These are phyloP conservation scores for Drosophila hamatofila DNA, from an alignment of 2,888 invertebrate species.

Conservation along the genomic window DNA sequence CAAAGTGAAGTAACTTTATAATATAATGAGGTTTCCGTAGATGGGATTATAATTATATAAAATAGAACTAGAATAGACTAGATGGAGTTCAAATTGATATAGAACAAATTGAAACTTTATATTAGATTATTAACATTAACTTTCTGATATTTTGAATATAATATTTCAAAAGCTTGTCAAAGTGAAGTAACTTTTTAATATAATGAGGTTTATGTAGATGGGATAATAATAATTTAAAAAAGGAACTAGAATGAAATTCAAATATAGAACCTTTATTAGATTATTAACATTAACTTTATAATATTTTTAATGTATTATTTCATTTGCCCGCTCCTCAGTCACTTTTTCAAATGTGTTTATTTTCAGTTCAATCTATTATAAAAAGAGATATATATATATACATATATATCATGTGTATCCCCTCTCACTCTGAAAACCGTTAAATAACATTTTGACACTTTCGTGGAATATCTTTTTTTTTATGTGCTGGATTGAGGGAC, in stretches of 20 bases:
- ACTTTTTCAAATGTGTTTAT: neutral
- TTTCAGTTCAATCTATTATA: slow-evolving; percentile 1
- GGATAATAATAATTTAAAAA: neutral
- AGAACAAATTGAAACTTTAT: neutral
- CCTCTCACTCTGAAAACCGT: slow-evolving; percentile 19
- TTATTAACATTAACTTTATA: neutral
- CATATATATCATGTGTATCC: neutral
- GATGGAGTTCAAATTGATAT: no score
- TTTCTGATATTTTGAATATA: neutral
- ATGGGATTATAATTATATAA: neutral
- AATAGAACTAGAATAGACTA: neutral
- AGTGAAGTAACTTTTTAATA: neutral
- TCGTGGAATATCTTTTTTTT: slow-evolving; percentile 35
- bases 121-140: neutral
- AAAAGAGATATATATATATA: neutral
- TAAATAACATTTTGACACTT: slow-evolving; percentile 70
- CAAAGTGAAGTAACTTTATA: neutral
- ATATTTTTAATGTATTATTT: neutral
- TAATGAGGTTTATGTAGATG: neutral
- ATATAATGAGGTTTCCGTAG: neutral
- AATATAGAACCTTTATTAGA: neutral
- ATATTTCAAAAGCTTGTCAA: neutral
- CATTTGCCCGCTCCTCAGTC: neutral
- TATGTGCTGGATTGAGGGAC: slow-evolving; percentile 20
- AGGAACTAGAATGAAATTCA: no score